Evolutionary conservation across 2,797 vertebrate genomes (phyloP), one percentile per base, ranked within the genome.

Genomic region (Threskiornis aethiopicus): DNA sequence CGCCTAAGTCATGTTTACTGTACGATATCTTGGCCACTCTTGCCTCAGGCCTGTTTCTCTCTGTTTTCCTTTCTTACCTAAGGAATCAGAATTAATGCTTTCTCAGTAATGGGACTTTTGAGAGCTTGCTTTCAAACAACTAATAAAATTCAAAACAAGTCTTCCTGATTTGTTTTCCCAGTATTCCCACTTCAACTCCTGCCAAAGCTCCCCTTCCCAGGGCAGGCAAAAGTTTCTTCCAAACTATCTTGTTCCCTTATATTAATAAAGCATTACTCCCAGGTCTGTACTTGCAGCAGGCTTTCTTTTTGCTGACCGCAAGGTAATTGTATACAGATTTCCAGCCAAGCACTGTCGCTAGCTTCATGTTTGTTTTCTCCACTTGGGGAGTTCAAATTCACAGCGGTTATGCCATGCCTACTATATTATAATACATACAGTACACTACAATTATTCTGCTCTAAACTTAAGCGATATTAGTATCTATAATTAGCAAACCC

Each of bases 91-190:
- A 24, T 2, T 6, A 62, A 39, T 73, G 20, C 41, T 62, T 61
- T 33, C 78, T 59, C 61, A 33, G 65, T 89, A 95, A 96, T 46
- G 64, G 80, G 76, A 64, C 87, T 86, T 92, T 7, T 15, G 84
- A 96, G 90, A 96, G 49, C 49, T 75, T 92, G 22, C 67, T 91
- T 96, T 89, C 79, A 94, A 91, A 17, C 57, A 80, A 35, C 69
- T 84, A 81, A 90, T 87, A 76, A 89, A 92, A 89, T 96, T 95
- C 81, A 87, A 78, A 91, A 69, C 49, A 80, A 94, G 87, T 25
- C 76, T 87, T 87, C 46, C 69, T 52, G 67, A 82, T 85, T 78
- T 85, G 57, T 61, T 92, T 54, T 54, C 52, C 37, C n/a, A 20
- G 19, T 51, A 83, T 85, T 96, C 89, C 89, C 72, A 16, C 46